Conservation (phyloP, 2,888 invertebrate genomes). For the Sesia bembeciformis region DNA sequence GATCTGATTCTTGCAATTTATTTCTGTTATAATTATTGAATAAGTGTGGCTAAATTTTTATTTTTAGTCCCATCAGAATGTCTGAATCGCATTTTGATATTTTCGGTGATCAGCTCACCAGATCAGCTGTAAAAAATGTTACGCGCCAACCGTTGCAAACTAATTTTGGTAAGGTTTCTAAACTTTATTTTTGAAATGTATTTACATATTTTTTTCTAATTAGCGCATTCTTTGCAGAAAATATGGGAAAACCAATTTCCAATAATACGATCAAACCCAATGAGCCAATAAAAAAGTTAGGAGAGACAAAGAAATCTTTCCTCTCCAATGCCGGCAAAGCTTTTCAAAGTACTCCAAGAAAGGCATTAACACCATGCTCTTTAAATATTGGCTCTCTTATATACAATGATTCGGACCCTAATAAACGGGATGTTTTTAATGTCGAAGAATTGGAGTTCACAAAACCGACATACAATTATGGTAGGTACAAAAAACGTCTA, state of each 20-base stretch:
- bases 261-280: slow-evolving; percentile 48
- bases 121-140: slow-evolving; percentile 44
- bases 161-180: slow-evolving; percentile 41
- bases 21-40: no score
- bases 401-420: slow-evolving; percentile 30
- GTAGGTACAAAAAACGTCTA: slow-evolving; percentile 15
- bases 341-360: slow-evolving; percentile 46
- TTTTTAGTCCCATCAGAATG: slow-evolving; percentile 22
- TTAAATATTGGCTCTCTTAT: slow-evolving; percentile 48
- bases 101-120: slow-evolving; percentile 47
- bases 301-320: slow-evolving; percentile 50
- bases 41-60: no score
- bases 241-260: slow-evolving; percentile 48
- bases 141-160: slow-evolving; percentile 44
- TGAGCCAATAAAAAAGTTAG: slow-evolving; percentile 45
- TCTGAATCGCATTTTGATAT: slow-evolving; percentile 52
- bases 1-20: no score
- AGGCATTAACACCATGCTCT: slow-evolving; percentile 43
- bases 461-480: slow-evolving; percentile 39
- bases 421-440: slow-evolving; percentile 12
- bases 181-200: not conserved
- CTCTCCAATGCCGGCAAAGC: slow-evolving; percentile 52
- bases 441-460: slow-evolving; percentile 51
- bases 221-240: slow-evolving; percentile 30
- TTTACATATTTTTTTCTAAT: not conserved